A percentile compares a stretch with the other conserved stretches of the same genome.
phyloP scores from a whole-genome alignment of 35 echinoderm and acorn worm genomes.

The Apostichopus californicus region DNA sequence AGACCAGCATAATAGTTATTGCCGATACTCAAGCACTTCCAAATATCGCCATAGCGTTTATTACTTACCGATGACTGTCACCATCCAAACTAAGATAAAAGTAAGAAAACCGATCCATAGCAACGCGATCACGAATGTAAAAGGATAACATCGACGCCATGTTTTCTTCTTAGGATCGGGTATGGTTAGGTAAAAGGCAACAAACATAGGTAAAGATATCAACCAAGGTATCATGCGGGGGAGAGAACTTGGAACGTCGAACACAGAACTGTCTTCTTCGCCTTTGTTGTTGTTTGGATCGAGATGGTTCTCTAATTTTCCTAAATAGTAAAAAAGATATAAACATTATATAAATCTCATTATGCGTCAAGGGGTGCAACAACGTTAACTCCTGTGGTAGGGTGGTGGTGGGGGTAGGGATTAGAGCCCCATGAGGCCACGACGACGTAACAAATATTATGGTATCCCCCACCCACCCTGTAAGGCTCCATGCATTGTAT shows the following conservation, averaged over 20 bases:
- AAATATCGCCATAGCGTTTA: no score
- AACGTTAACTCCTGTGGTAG: no score
- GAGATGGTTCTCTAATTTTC: neutral
- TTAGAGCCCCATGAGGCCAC: no score
- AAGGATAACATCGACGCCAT: slow-evolving; percentile 40
- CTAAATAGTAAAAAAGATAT: neutral
- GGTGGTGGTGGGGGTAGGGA: no score
- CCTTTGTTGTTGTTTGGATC: neutral
- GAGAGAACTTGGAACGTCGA: neutral
- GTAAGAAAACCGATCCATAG: slow-evolving; percentile 51
- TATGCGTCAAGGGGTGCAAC: no score
- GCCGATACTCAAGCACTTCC: no score
- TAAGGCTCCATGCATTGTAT: no score
- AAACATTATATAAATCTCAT: neutral
- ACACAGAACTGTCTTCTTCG: neutral
- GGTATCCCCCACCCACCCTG: no score
- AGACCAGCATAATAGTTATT: no score
- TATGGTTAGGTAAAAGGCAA: slow-evolving; percentile 57
- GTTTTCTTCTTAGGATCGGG: slow-evolving; percentile 36
- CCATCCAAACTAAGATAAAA: slow-evolving; percentile 69
- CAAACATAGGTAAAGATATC: slow-evolving; percentile 26
- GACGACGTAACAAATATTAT: no score
- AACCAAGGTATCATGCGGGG: slow-evolving; percentile 30
- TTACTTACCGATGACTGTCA: slow-evolving; percentile 61
- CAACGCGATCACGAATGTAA: slow-evolving; percentile 50